Evolutionary conservation across 2,113 vertebrate species (phyloP), one percentile per base, ranked within the genome.

Genomic region (Choloepus hoffmanni): DNA sequence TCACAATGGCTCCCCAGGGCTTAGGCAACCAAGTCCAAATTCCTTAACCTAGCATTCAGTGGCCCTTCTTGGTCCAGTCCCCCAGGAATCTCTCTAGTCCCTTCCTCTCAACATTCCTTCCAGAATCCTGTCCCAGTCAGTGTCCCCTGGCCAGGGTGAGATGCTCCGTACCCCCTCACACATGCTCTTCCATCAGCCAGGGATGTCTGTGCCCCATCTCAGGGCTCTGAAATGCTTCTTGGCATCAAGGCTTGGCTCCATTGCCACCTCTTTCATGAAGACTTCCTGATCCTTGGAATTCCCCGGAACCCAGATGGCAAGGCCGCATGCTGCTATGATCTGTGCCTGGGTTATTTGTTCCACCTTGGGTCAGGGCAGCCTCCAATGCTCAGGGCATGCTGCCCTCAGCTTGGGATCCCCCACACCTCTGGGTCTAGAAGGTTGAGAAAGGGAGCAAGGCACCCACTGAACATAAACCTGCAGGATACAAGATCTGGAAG

Each of bases 221-320:
- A 3, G 13, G 36, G 72, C 28, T 85, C n/a, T 50, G 65, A 85
- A 77, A 14, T 55, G 15, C 90, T 85, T 58, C n/a, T 58, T 9
- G 7, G 13, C 60, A 53, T 21, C 43, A 83, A 36, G 26, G 30
- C 33, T 77, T 43, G 33, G 43, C 10, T 43, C 43, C 43, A 77
- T 45, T 14, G 60, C 78, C 70, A 33, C 68, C 18, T 88, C 79
- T 28, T 93, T 33, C 82, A 18, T 0, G 85, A 95, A 88, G 50
- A 13, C 85, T 43, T 53, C 40, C 74, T 55, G 65, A 33, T 15
- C 1, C 55, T 62, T 4, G 1, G 72, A 6, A 0, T 14, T 67
- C 18, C 7, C 4, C 16, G 36, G 77, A 0, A 1, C 60, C 48
- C 4, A 26, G 26, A 28, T 0, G 6, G 30, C 2, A 5, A 72